Evolutionary conservation across 1,140 invertebrate species (phyloP).

Genomic region (Trichonephila clavipes): DNA sequence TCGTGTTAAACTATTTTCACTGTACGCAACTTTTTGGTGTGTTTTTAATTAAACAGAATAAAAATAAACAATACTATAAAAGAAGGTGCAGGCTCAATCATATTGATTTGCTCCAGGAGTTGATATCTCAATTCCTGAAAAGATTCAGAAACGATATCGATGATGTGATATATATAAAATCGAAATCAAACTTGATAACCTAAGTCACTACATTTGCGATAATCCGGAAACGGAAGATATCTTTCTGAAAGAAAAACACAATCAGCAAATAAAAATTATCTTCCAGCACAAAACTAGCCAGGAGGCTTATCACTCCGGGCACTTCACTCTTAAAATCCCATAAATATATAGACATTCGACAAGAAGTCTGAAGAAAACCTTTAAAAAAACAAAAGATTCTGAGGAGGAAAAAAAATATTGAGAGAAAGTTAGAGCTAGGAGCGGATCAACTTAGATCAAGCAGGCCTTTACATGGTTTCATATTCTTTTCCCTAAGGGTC

Average conservation of each 20-base stretch:
- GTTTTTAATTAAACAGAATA: too few relatives aligned
- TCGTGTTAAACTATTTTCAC: too few relatives aligned
- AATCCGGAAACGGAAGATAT: neutral
- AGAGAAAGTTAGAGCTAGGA: neutral
- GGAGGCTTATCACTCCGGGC: neutral
- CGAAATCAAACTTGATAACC: conserved; percentile 3
- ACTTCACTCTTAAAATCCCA: neutral
- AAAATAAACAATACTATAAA: too few relatives aligned
- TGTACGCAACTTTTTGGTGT: too few relatives aligned
- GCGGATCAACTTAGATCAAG: conserved; percentile 32
- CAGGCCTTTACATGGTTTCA: conserved; percentile 40
- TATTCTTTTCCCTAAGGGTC: conserved; percentile 40
- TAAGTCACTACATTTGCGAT: neutral
- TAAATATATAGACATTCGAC: neutral
- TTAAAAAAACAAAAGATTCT: neutral
- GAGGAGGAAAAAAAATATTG: neutral
- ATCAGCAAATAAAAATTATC: conserved; percentile 35
- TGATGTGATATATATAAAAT: neutral
- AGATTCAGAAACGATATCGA: too few relatives aligned
- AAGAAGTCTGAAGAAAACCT: neutral
- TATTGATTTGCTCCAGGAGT: too few relatives aligned
- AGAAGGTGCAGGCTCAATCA: too few relatives aligned
- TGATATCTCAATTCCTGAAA: too few relatives aligned
- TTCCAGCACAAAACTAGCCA: neutral
- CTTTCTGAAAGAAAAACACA: neutral